phyloP scores from a whole-genome alignment of 23 tunicate genomes.

The Pegea sp. region DNA sequence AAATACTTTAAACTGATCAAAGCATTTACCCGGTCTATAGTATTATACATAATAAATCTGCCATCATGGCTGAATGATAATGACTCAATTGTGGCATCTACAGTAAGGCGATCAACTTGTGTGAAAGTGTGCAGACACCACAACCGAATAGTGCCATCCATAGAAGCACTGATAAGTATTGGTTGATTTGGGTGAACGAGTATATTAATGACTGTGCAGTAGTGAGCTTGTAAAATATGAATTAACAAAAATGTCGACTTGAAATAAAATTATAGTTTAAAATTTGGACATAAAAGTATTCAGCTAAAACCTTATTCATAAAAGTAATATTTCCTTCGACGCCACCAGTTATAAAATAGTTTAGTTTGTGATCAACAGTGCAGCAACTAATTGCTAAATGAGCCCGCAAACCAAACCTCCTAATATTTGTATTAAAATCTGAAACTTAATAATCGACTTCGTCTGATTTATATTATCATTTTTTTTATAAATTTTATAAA shows the following conservation, averaged over 20 bases:
- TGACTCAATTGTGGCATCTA: constrained; percentile 13
- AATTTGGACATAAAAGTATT: constrained; percentile 1
- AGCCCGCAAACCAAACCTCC: constrained; percentile 14
- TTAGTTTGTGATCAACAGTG: constrained; percentile 25
- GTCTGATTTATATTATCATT: no score
- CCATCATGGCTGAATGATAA: constrained; percentile 8
- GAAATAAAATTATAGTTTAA: background rate
- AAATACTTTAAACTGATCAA: background rate
- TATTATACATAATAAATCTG: constrained; percentile 10
- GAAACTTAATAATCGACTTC: no score
- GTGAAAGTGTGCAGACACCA: constrained; percentile 80
- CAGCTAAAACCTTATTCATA: constrained; percentile 3
- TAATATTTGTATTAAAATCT: no score
- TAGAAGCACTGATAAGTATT: constrained; percentile 32
- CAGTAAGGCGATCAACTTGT: constrained; percentile 26
- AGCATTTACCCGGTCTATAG: constrained; percentile 20
- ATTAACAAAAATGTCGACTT: constrained; percentile 55
- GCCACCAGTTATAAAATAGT: constrained; percentile 50
- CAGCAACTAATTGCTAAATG: constrained; percentile 44
- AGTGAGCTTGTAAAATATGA: constrained; percentile 22
- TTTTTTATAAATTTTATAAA: no score
- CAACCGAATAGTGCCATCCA: constrained; percentile 31
- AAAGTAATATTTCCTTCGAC: constrained; percentile 50
- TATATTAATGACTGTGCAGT: constrained; percentile 31
- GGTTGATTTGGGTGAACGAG: constrained; percentile 27